phyloP scores from a whole-genome alignment of 2,113 vertebrate genomes.

The Oncorhynchus clarkii region DNA sequence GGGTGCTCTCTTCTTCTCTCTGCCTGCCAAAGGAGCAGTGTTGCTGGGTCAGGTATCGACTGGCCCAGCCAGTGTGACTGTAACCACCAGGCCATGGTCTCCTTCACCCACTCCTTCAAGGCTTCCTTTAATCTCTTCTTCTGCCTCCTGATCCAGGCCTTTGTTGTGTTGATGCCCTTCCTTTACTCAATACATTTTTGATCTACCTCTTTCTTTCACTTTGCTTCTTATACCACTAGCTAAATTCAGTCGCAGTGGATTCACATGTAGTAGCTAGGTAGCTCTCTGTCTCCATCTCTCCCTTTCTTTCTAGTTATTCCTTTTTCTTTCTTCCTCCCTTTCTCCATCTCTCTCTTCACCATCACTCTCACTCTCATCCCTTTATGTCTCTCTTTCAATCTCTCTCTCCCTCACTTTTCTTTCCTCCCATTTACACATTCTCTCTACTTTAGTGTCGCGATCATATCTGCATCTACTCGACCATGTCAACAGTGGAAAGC shows the following conservation, averaged over 20 bases:
- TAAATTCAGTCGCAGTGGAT: constrained; percentile 66
- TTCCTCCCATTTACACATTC: neutral
- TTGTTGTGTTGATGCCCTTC: constrained; percentile 72
- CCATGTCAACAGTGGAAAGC: constrained; percentile 17
- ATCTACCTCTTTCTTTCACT: constrained; percentile 44
- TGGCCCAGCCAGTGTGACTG: constrained; percentile 42
- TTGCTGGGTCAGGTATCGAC: constrained; percentile 64
- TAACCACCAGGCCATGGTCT: constrained; percentile 64
- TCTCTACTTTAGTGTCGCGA: constrained; percentile 42
- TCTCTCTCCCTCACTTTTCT: constrained; percentile 8
- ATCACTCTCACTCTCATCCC: constrained; percentile 9
- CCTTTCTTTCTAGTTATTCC: no score
- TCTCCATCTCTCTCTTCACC: neutral
- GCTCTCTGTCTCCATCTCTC: no score
- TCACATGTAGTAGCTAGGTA: constrained; percentile 28
- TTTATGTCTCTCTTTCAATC: neutral
- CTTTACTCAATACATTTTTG: constrained; percentile 73
- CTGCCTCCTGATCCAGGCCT: constrained; percentile 64
- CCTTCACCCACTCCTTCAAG: constrained; percentile 76
- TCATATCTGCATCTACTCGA: constrained; percentile 18
- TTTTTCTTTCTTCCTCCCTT: neutral
- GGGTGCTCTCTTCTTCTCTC: neutral
- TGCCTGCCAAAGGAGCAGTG: constrained; percentile 41
- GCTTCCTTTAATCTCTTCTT: constrained; percentile 75
- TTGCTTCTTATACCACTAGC: constrained; percentile 58